A percentile compares a stretch with the other conserved stretches of the same genome.
phyloP scores from a whole-genome alignment of 2,888 invertebrate species.

The Apocheima hispidaria region DNA sequence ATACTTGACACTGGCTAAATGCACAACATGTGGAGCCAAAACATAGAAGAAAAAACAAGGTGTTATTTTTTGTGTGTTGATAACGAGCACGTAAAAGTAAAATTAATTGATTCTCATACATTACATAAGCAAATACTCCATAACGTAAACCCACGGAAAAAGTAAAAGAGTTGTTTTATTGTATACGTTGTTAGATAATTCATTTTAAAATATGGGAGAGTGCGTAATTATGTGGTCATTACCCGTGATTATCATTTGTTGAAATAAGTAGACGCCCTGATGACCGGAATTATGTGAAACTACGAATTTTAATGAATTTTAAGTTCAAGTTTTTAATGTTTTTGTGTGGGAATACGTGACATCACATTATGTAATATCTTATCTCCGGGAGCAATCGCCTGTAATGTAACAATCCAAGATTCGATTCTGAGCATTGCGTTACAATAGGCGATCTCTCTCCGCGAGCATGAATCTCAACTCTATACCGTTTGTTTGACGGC shows the following conservation, averaged over 20 bases:
- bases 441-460: background rate
- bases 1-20: too few species aligned
- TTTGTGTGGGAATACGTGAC: conserved; percentile 2
- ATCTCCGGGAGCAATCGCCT: too few species aligned
- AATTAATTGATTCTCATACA: conserved; percentile 16
- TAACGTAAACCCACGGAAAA: too few species aligned
- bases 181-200: conserved; percentile 41
- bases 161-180: conserved; percentile 7
- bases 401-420: too few species aligned
- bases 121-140: conserved; percentile 27
- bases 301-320: conserved; percentile 17
- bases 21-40: too few species aligned
- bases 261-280: conserved; percentile 18
- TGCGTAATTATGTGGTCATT: conserved; percentile 47
- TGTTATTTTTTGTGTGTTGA: too few species aligned
- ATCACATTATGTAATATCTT: conserved; percentile 1
- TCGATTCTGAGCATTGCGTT: too few species aligned
- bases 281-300: conserved; percentile 18
- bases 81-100: conserved; percentile 15
- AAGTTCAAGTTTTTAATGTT: conserved; percentile 8
- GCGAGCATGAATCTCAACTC: too few species aligned
- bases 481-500: too few species aligned
- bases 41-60: too few species aligned
- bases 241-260: conserved; percentile 32
- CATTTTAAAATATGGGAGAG: conserved; percentile 52